Percentiles rank a stretch among this genome's conserved stretches.
Evolutionary conservation across 2,113 vertebrate species (phyloP).

Genomic region (Lepus americanus): DNA sequence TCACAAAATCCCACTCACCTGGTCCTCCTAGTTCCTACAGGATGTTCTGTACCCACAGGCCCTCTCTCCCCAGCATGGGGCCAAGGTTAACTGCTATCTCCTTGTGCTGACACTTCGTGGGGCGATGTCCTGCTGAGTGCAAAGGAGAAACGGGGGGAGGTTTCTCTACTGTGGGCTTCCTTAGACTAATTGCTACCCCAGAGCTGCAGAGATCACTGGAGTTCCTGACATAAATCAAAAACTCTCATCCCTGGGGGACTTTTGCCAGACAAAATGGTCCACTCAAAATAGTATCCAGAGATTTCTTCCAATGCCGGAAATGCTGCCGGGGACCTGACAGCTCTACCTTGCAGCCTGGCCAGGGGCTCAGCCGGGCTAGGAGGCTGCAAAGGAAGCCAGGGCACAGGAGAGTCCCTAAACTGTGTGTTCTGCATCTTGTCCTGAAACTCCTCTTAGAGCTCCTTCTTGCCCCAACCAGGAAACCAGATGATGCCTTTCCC

Average conservation of each 20-base stretch:
- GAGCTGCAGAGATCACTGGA: neutral
- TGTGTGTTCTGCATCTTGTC: neutral
- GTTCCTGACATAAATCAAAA: neutral
- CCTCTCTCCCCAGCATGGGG: neutral
- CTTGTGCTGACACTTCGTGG: neutral
- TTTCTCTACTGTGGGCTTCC: neutral
- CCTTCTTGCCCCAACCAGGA: neutral
- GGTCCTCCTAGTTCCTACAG: neutral
- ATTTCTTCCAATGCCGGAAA: neutral
- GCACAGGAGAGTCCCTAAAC: neutral
- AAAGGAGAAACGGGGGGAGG: neutral
- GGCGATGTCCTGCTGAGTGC: constrained; percentile 18
- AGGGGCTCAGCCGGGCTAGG: neutral
- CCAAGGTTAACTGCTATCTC: neutral
- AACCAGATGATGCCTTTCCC: neutral
- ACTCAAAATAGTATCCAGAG: neutral
- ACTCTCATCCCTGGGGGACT: neutral
- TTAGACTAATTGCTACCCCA: constrained; percentile 30
- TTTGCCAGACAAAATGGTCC: constrained; percentile 54
- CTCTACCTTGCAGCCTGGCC: neutral
- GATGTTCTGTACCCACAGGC: neutral
- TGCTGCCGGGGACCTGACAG: neutral
- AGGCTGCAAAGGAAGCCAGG: neutral
- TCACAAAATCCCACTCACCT: neutral
- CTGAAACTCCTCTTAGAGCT: neutral